Percentiles rank a stretch among this genome's conserved stretches.
Evolutionary conservation across 2,113 vertebrate species (phyloP).

Genomic region (Hipposideros armiger): DNA sequence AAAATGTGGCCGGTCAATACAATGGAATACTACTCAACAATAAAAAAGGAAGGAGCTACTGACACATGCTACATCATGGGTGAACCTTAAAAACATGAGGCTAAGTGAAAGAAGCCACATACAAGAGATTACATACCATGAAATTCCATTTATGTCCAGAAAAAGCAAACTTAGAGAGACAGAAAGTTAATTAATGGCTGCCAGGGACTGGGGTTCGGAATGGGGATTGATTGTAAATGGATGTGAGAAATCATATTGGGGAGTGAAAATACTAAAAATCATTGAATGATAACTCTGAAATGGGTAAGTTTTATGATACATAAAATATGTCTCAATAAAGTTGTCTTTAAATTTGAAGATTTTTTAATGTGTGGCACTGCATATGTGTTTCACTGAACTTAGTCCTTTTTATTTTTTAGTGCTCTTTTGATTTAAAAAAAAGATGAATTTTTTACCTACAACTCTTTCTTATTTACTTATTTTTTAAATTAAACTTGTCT

Average conservation of each 20-base stretch:
- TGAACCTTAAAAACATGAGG: neutral
- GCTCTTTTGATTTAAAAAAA: slow-evolving; percentile 82
- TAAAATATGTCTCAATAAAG: slow-evolving; percentile 69
- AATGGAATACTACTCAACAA: neutral
- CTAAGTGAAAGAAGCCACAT: neutral
- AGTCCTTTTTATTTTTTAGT: neutral
- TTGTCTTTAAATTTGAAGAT: slow-evolving; percentile 67
- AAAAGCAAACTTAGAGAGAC: slow-evolving; percentile 26
- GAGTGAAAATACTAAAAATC: slow-evolving; percentile 67
- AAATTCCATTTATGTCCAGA: slow-evolving; percentile 9
- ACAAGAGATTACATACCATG: neutral
- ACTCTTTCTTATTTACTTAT: slow-evolving; percentile 73
- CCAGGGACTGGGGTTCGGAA: neutral
- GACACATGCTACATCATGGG: neutral
- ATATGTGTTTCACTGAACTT: slow-evolving; percentile 69
- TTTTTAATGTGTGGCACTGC: slow-evolving; percentile 48
- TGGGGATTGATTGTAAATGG: neutral
- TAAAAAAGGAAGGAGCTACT: slow-evolving; percentile 15
- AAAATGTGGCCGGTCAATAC: neutral
- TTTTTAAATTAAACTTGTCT: slow-evolving; percentile 79
- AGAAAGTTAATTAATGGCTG: slow-evolving; percentile 18
- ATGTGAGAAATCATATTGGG: neutral
- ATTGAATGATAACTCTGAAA: slow-evolving; percentile 48
- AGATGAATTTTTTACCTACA: slow-evolving; percentile 72
- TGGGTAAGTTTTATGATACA: slow-evolving; percentile 47